A percentile compares a stretch with the other conserved stretches of the same genome.
phyloP scores from a whole-genome alignment of 2,113 vertebrate genomes.

The Pachyramphus minor region DNA sequence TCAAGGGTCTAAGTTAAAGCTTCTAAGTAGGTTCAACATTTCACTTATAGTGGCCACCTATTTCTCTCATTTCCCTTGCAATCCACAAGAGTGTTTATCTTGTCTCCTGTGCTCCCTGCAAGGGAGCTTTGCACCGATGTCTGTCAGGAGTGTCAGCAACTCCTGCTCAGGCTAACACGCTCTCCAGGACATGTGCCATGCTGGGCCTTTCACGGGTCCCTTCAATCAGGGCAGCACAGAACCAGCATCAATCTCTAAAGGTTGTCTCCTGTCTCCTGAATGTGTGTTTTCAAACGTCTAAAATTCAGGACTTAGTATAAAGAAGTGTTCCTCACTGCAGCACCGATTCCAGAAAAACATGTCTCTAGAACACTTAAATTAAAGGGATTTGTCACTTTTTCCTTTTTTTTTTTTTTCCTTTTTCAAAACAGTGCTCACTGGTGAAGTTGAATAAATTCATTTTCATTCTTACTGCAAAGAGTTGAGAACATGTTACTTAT shows the following conservation, averaged over 20 bases:
- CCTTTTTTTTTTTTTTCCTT: neutral
- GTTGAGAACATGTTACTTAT: neutral
- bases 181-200: neutral
- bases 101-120: neutral
- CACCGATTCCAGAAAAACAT: neutral
- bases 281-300: neutral
- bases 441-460: neutral
- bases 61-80: neutral
- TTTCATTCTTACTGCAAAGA: neutral
- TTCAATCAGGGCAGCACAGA: neutral
- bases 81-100: neutral
- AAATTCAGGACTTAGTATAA: neutral
- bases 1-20: neutral
- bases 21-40: neutral
- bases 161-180: neutral
- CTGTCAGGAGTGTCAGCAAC: neutral
- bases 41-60: neutral
- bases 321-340: neutral
- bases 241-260: neutral
- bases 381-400: neutral
- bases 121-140: neutral
- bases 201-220: neutral
- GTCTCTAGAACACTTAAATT: neutral
- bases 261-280: neutral
- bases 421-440: neutral